phyloP scores from a whole-genome alignment of 2,797 vertebrate genomes.

The Pseudomugil tenellus region DNA sequence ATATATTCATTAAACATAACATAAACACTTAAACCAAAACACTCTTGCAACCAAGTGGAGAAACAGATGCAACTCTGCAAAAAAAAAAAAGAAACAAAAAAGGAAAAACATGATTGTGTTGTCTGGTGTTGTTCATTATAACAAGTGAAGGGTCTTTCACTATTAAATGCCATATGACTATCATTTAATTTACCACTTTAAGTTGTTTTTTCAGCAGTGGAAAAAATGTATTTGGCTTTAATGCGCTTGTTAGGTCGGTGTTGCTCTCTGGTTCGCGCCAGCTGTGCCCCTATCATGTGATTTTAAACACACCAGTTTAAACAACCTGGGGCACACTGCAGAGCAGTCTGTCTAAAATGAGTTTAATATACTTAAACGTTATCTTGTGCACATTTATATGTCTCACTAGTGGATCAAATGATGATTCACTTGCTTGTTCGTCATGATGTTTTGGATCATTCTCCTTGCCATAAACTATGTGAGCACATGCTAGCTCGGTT shows the following conservation, averaged over 20 bases:
- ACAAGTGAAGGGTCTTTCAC: background rate
- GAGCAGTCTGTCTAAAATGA: conserved; percentile 22
- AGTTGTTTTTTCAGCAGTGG: background rate
- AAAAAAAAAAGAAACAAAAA: too few relatives aligned
- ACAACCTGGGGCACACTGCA: conserved; percentile 11
- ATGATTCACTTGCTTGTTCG: background rate
- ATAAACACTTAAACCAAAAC: background rate
- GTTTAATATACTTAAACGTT: background rate
- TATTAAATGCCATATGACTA: background rate
- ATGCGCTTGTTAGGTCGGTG: background rate
- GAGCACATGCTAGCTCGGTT: conserved; percentile 55
- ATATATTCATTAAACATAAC: background rate
- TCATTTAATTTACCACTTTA: background rate
- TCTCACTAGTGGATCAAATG: background rate
- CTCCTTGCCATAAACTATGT: conserved; percentile 28
- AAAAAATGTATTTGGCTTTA: background rate
- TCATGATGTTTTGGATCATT: background rate
- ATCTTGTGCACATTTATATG: background rate
- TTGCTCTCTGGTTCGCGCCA: conserved; percentile 57
- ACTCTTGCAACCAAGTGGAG: background rate
- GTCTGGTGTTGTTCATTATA: too few relatives aligned
- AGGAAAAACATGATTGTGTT: too few relatives aligned
- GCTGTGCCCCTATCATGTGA: conserved; percentile 67
- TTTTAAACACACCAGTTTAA: conserved; percentile 35
- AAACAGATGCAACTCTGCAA: background rate